These are phyloP conservation scores for Teleogryllus occipitalis DNA, from an alignment of 1,140 invertebrate genomes.

Conservation along the genomic window DNA sequence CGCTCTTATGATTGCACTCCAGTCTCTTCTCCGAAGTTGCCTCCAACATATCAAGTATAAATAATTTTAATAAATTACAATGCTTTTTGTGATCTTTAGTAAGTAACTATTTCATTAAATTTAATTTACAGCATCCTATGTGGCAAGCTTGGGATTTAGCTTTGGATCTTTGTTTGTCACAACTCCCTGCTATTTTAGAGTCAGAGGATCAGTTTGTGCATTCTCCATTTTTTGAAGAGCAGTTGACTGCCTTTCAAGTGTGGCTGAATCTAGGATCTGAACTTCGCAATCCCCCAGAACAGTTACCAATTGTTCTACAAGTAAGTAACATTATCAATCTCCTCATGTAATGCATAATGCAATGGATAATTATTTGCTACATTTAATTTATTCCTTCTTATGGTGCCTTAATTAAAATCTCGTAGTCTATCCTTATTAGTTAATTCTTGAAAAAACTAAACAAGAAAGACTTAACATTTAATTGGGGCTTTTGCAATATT, in stretches of 20 bases:
- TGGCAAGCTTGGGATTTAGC: constrained; percentile 98
- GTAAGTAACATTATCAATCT: constrained; percentile 29
- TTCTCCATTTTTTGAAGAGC: constrained; percentile 94
- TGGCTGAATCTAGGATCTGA: constrained; percentile 83
- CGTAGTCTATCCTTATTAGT: no score
- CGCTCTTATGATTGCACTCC: constrained; percentile 93
- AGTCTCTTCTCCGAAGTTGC: constrained; percentile 81
- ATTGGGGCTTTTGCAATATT: no score
- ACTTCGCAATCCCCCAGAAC: constrained; percentile 77
- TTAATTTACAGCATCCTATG: constrained; percentile 57
- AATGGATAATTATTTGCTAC: no score
- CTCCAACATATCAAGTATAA: constrained; percentile 73
- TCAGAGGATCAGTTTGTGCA: constrained; percentile 57
- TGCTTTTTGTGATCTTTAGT: neutral
- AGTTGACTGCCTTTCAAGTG: constrained; percentile 96
- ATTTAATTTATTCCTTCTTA: no score
- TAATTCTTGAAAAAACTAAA: no score
- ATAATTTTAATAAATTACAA: neutral
- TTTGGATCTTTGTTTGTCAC: constrained; percentile 84
- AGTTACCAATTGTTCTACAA: constrained; percentile 96
- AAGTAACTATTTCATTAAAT: neutral
- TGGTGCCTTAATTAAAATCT: no score
- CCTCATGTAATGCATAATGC: no score
- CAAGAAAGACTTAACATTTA: no score
- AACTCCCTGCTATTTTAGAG: constrained; percentile 70